Percentiles rank a stretch among this genome's conserved stretches.
Conservation (phyloP, 92 coral and sea anemone species). For the Palythoa grandis region DNA sequence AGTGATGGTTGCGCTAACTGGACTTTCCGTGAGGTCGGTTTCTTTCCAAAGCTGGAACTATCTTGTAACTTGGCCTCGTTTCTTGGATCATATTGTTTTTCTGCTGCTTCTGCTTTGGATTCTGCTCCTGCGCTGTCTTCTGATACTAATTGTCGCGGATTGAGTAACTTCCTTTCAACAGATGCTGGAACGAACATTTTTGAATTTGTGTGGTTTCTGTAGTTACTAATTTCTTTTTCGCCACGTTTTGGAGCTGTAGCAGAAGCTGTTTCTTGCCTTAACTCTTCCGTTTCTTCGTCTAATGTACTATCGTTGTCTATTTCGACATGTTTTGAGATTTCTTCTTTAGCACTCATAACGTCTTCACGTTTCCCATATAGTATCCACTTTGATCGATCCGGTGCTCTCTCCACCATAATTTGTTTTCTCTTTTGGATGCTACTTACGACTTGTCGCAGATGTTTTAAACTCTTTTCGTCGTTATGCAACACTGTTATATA, state of each 20-base stretch:
- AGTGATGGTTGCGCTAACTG: not conserved
- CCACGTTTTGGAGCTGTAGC: not conserved
- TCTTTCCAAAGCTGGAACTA: not conserved
- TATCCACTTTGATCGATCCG: constrained; percentile 32
- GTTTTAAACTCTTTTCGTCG: not conserved
- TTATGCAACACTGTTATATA: not conserved
- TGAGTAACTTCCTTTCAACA: not conserved
- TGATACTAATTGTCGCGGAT: not conserved
- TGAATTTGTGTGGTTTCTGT: not conserved
- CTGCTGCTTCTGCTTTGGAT: not conserved
- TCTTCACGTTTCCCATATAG: constrained; percentile 27
- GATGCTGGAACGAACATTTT: not conserved
- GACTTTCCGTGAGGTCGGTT: not conserved
- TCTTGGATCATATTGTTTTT: not conserved
- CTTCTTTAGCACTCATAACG: not conserved
- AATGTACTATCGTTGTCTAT: not conserved
- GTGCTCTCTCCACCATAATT: constrained; percentile 14
- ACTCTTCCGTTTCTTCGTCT: not conserved
- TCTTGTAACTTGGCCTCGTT: not conserved
- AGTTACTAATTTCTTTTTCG: not conserved
- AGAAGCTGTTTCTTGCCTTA: not conserved
- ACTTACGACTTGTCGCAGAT: constrained; percentile 1
- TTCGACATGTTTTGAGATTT: not conserved
- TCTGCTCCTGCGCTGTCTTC: not conserved
- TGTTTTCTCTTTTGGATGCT: constrained; percentile 19